These are phyloP conservation scores for Sebastes itinus DNA, from an alignment of 2,797 vertebrate species.

Conservation along the genomic window DNA sequence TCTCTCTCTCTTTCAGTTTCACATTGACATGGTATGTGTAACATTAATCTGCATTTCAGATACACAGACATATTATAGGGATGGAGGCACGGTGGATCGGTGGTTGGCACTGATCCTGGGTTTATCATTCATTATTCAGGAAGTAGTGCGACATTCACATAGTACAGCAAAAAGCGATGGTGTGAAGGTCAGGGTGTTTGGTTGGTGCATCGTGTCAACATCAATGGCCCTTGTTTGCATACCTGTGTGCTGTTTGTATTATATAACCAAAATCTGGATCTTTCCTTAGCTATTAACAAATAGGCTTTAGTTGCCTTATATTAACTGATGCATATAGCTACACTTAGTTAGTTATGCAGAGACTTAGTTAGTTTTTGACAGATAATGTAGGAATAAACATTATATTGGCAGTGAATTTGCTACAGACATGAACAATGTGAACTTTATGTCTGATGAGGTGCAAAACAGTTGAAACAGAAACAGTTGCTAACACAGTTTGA, in stretches of 20 bases:
- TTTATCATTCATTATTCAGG: constrained; percentile 5
- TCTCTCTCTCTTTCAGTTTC: neutral
- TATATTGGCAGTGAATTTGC: neutral
- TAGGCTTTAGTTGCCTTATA: neutral
- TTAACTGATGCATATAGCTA: neutral
- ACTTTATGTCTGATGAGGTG: neutral
- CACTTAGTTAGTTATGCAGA: too few relatives aligned
- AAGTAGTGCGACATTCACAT: neutral
- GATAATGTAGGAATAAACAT: neutral
- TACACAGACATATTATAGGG: neutral
- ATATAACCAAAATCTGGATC: neutral
- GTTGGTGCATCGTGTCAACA: neutral
- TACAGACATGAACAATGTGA: neutral
- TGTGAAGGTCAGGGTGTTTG: neutral
- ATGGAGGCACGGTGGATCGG: neutral
- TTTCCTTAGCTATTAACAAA: neutral
- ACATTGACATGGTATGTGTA: neutral
- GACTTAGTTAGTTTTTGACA: too few relatives aligned
- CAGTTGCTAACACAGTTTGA: neutral
- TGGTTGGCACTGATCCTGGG: neutral
- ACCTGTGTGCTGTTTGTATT: neutral
- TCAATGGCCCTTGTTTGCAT: neutral
- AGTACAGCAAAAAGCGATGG: neutral
- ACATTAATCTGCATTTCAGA: neutral
- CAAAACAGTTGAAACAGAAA: neutral